phyloP scores from a whole-genome alignment of 2,797 vertebrate genomes.

The Cirrhinus mrigala region DNA sequence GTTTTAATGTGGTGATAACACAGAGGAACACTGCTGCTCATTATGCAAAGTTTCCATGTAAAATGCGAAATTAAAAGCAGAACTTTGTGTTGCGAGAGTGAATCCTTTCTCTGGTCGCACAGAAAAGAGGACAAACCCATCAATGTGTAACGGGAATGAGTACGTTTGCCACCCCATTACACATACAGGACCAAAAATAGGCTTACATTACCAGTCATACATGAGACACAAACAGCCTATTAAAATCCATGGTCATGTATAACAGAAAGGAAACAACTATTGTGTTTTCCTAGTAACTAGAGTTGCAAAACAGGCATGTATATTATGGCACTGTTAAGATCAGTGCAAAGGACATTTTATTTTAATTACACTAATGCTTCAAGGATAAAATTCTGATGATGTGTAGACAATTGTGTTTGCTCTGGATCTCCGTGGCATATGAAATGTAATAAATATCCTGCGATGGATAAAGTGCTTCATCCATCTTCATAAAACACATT shows the following conservation, averaged over 20 bases:
- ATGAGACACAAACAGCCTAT: not conserved
- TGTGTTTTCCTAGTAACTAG: not conserved
- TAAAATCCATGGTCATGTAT: not conserved
- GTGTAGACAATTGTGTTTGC: constrained; percentile 37
- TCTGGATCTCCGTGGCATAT: constrained; percentile 24
- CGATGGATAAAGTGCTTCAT: constrained; percentile 42
- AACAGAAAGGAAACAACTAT: constrained; percentile 13
- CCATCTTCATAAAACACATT: constrained; percentile 33
- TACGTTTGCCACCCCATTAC: not conserved
- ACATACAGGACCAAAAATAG: not conserved
- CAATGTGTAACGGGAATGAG: not conserved
- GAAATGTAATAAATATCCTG: constrained; percentile 12
- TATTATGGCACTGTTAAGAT: constrained; percentile 12
- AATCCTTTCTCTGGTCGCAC: not conserved
- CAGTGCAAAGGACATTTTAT: constrained; percentile 10
- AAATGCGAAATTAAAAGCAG: not conserved
- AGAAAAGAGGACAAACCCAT: not conserved
- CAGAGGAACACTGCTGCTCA: not conserved
- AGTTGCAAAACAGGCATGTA: not conserved
- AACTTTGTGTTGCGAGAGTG: not conserved
- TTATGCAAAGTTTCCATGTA: not conserved
- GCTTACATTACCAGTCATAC: no score
- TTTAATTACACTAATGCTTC: constrained; percentile 22
- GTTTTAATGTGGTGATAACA: not conserved
- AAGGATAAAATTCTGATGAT: constrained; percentile 5